Base-by-base conservation (phyloP, 2,888 invertebrate genomes). In the Acrobasis suavella region DNA sequence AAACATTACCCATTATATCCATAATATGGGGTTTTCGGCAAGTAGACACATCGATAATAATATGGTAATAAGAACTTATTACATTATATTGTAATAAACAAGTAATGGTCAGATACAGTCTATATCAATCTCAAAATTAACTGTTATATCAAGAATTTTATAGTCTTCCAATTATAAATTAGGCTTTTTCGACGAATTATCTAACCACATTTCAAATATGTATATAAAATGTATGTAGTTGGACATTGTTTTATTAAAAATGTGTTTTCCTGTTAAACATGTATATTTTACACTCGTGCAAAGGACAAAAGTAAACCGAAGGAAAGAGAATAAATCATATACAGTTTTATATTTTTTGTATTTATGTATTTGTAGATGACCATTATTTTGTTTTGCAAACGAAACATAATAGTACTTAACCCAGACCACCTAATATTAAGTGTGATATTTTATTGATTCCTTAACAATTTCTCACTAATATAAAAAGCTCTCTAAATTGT, bases 371-470 rank as follows among this genome's bases (percentile, higher is more conserved):
- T 81, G 78, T 82, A 78, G 65, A 73, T 83, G 84, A 78, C 83
- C 85, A 85, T 86, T 87, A 82, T 80, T 80, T 82, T 77, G 78
- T 77, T 82, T 72, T 80, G 77, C 78, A 81, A 80, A 74, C 62
- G 65, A 69, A 68, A 70, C 69, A 72, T 77, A 78, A 79, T 82
- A 83, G 89, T 89, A 89, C 89, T 89, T 87, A 88, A 88, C 79
- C 55, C 82, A 83, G 83, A 88, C 89, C 88, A 90, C 86, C 89
- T 84, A 83, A 80, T 82, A 78, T 68, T 79, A 72, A 83, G 85
- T 89, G 89, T 90, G 90, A 91, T 90, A 90, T 90, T 88, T 87
- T 85, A 78, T 82, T 83, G 71, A 74, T 78, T 73, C 56, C 60
- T 73, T 71, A 62, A 60, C 72, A 75, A 70, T 67, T 80, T 91